Percentiles rank a stretch among this genome's conserved stretches.
These are phyloP conservation scores for Pollimyrus isidori DNA, from an alignment of 2,113 vertebrate species.

Conservation along the genomic window DNA sequence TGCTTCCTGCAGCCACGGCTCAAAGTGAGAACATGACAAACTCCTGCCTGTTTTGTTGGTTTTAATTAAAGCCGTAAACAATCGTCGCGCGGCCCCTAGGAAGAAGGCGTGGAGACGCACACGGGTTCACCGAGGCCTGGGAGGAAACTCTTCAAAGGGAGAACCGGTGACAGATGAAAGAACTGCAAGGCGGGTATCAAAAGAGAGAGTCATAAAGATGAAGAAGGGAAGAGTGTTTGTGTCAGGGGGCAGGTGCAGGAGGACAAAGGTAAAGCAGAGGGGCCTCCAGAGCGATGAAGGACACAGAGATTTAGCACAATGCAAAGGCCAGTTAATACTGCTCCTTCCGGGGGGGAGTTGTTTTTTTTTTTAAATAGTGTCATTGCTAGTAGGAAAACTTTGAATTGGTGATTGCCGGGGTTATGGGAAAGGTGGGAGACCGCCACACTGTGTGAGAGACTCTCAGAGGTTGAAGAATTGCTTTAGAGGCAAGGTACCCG, in stretches of 20 bases:
- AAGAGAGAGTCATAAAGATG: background rate
- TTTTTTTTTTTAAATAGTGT: background rate
- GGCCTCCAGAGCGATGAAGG: background rate
- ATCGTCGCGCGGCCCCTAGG: background rate
- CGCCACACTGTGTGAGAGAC: background rate
- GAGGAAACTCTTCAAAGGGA: background rate
- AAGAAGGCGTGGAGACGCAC: background rate
- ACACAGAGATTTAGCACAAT: background rate
- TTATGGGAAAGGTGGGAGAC: background rate
- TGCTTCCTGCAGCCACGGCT: background rate
- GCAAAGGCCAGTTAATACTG: background rate
- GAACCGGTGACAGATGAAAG: background rate
- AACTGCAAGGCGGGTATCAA: background rate
- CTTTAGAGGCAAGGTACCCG: background rate
- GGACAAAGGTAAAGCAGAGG: background rate
- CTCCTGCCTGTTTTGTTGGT: background rate
- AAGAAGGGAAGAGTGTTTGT: background rate
- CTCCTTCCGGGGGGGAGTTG: background rate
- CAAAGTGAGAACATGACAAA: background rate
- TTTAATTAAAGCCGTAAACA: constrained; percentile 1
- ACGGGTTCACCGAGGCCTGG: background rate
- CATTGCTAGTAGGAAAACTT: background rate
- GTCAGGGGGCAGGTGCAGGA: background rate
- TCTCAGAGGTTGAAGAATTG: background rate
- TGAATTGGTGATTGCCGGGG: background rate